Base-by-base conservation (phyloP, 2,888 invertebrate genomes). In the Eupithecia abbreviata region DNA sequence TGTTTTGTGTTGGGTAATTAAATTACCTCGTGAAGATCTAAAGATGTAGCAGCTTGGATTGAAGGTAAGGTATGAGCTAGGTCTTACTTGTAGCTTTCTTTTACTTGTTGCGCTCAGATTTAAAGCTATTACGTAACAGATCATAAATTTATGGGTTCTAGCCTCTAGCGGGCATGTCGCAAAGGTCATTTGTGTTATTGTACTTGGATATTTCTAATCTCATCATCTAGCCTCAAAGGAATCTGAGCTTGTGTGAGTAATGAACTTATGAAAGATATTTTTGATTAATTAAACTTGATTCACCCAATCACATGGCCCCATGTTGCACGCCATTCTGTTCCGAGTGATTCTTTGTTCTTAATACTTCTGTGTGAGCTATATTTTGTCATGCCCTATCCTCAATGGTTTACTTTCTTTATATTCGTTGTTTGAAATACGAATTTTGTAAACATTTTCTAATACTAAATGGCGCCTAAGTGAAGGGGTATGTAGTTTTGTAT, bases 51-150 rank as follows among this genome's bases (percentile, higher is more conserved):
- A 83, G 85, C 82, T 76, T 49, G 72, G 79, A 78, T 78, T 62
- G 82, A 88, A 89, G 83, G 93, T 91, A 86, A 79, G 41, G 30
- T 30, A 30, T 30, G 0, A 74, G n/a, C 47, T 47, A n/a, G n/a
- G 4, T 18, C 45, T 68, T 85, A 90, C 89, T 90, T 91, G 89
- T 91, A 85, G 88, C 85, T 82, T 84, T 84, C 83, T 77, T 85
- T 89, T 90, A 93, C 93, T 93, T 93, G 93, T 93, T 93, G 93
- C 93, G 88, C 87, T 87, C 81, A 72, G 77, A 76, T 84, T 88
- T 89, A 85, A 84, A 85, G 84, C 83, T 83, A 83, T 94, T 94
- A 93, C 92, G 92, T 93, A 94, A 94, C 88, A 84, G 86, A 86
- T 90, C 89, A 73, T 79, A 79, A 75, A 80, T 74, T 78, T 76